Base-by-base conservation (phyloP, 2,113 vertebrate species). In the Pelobates fuscus region DNA sequence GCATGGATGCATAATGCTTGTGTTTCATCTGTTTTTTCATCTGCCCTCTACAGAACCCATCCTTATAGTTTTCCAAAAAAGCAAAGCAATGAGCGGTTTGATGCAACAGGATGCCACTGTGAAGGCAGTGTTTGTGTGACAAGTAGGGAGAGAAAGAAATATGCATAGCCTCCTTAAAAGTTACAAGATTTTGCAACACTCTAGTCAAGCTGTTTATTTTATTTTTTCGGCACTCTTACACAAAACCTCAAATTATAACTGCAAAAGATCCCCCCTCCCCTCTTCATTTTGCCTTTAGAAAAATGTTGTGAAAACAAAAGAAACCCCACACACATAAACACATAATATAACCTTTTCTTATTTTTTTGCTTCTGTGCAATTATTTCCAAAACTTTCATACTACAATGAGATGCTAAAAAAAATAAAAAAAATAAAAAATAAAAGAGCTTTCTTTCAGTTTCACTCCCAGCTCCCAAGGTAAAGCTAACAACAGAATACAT, bases 41-140 rank as follows among this genome's bases (percentile, higher is more conserved):
- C 85, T 82, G 78, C 84, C 83, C 87, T 77, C 86, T 86, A 88
- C 85, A 86, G 78, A 88, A 82, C 79, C 82, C 85, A 80, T 81
- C 84, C 81, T 86, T 81, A 85, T 82, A 82, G 82, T 66, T 85
- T 87, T 89, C 84, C 82, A 84, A 80, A 88, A 84, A 81, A 87
- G 82, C 90, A 87, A 89, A 84, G 85, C 84, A 82, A 86, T 81
- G 84, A 84, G 83, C 83, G 86, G 84, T 83, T 85, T 86, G 88
- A 85, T 87, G 84, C 82, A 86, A 82, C 43, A 87, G 83, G 84
- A 87, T 65, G 67, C 81, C 82, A 88, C 82, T 59, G 81, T 85
- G 85, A 82, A 91, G 87, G 84, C 82, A 84, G 84, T 70, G 82
- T 85, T 84, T 86, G 73, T 82, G 82, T 86, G 80, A 81, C 82